Evolutionary conservation across 1,140 invertebrate genomes (phyloP).

Genomic region (Hyles vespertilio): DNA sequence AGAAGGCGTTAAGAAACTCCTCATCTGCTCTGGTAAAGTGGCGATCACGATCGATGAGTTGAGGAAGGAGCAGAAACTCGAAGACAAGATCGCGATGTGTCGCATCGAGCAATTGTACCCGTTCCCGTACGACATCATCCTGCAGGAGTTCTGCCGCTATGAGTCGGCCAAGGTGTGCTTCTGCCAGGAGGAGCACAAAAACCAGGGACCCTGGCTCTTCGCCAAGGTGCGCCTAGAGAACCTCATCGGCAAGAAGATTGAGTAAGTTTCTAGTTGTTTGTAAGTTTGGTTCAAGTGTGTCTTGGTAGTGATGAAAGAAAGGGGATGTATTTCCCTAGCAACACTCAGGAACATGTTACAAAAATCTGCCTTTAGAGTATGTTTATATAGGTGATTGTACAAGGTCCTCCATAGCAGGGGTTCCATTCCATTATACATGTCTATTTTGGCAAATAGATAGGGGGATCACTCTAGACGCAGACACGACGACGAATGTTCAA

Average conservation of each 20-base stretch:
- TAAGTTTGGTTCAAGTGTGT: background rate
- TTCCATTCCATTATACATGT: too few species aligned
- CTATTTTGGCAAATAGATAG: too few species aligned
- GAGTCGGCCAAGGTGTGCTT: slow-evolving; percentile 84
- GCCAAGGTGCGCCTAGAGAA: slow-evolving; percentile 48
- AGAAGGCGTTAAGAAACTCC: slow-evolving; percentile 80
- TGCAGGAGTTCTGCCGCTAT: slow-evolving; percentile 77
- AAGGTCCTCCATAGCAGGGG: too few species aligned
- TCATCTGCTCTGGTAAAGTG: slow-evolving; percentile 90
- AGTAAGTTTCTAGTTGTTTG: slow-evolving; percentile 33
- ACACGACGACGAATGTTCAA: too few species aligned
- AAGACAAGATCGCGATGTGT: slow-evolving; percentile 84
- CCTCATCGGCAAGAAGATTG: slow-evolving; percentile 67
- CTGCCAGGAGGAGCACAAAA: slow-evolving; percentile 94
- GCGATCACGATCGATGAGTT: slow-evolving; percentile 88
- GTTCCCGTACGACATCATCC: slow-evolving; percentile 85
- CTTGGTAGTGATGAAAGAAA: too few species aligned
- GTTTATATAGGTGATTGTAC: too few species aligned
- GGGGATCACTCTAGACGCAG: too few species aligned
- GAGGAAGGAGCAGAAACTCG: slow-evolving; percentile 79
- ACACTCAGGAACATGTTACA: too few species aligned
- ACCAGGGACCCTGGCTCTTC: slow-evolving; percentile 86
- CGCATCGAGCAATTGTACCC: slow-evolving; percentile 90
- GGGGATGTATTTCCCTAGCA: too few species aligned
- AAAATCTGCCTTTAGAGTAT: too few species aligned